Evolutionary conservation across 2,888 invertebrate species (phyloP).

Genomic region (Eustalomyia histrio): DNA sequence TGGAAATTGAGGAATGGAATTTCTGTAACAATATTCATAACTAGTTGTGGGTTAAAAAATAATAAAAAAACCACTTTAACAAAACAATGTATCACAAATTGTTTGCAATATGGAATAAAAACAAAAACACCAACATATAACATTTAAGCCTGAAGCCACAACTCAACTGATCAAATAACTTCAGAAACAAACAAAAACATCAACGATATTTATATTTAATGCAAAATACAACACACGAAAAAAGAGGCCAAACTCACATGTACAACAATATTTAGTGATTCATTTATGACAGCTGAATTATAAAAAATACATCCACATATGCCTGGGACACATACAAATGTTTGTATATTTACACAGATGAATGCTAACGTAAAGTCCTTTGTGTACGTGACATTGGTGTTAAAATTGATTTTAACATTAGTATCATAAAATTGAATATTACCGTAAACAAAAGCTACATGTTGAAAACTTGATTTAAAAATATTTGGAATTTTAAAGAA

Average conservation of each 20-base stretch:
- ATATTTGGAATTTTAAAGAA: no score
- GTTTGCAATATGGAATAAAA: slow-evolving; percentile 6
- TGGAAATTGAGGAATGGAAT: no score
- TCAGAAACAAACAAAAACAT: slow-evolving; percentile 29
- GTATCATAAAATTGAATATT: not conserved
- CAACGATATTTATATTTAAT: slow-evolving; percentile 55
- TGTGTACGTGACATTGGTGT: slow-evolving; percentile 54
- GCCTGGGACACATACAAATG: not conserved
- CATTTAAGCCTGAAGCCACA: slow-evolving; percentile 54
- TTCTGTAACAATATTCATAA: no score
- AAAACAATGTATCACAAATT: not conserved
- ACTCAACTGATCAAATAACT: slow-evolving; percentile 61
- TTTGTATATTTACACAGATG: not conserved
- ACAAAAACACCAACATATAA: slow-evolving; percentile 19
- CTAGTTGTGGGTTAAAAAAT: no score
- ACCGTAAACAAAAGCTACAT: no score
- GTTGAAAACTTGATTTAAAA: not conserved
- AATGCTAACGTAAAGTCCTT: not conserved
- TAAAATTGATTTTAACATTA: slow-evolving; percentile 53
- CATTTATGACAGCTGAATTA: slow-evolving; percentile 50
- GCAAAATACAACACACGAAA: slow-evolving; percentile 23
- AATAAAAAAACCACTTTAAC: no score
- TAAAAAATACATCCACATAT: not conserved
- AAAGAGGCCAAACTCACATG: not conserved
- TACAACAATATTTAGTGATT: slow-evolving; percentile 28